Percentiles rank a stretch among this genome's conserved stretches.
Evolutionary conservation across 1,140 invertebrate genomes (phyloP).

Genomic region (Myzus persicae): DNA sequence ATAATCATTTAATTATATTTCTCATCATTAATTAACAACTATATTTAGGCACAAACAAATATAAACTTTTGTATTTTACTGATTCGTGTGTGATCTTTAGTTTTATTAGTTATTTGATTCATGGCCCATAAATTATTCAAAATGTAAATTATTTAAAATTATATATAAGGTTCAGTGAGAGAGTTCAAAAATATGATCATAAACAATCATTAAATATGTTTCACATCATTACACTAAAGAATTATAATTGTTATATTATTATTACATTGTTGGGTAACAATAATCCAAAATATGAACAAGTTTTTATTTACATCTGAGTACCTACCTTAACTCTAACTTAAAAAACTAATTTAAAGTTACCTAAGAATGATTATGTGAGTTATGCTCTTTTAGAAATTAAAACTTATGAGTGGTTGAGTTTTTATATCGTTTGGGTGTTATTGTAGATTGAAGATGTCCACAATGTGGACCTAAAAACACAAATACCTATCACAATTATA

Average conservation of each 20-base stretch:
- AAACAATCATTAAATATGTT: background rate
- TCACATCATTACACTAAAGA: background rate
- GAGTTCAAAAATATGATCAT: slow-evolving; percentile 32
- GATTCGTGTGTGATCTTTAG: no score
- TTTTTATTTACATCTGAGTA: no score
- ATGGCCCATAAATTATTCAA: no score
- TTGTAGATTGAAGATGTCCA: no score
- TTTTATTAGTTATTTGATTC: no score
- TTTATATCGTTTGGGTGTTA: background rate
- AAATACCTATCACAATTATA: background rate
- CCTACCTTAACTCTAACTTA: no score
- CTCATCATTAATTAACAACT: slow-evolving; percentile 20
- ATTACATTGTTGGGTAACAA: no score
- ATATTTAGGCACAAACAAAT: background rate
- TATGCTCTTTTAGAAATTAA: background rate
- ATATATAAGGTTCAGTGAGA: background rate
- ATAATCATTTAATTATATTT: slow-evolving; percentile 22
- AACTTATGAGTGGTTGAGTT: background rate
- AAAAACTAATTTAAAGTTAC: background rate
- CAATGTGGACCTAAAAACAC: background rate
- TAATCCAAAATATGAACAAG: no score
- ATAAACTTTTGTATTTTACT: background rate
- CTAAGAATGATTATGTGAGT: no score
- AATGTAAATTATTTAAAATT: no score
- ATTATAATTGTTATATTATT: no score